Percentiles rank a stretch among this genome's conserved stretches.
Evolutionary conservation across 2,888 invertebrate genomes (phyloP).

Genomic region (Harpagoxenus sublaevis): DNA sequence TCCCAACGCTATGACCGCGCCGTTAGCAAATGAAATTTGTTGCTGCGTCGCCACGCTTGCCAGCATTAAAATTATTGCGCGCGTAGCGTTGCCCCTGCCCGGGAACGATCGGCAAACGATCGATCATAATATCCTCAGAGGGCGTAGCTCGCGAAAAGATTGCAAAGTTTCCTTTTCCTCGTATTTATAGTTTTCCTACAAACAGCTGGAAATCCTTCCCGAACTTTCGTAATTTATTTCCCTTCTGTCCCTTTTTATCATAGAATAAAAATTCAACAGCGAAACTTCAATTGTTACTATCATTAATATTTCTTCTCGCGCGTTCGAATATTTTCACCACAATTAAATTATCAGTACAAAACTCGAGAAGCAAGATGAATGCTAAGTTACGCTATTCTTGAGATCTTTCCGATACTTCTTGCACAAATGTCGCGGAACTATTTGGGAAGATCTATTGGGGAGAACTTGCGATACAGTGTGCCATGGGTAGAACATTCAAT

Average conservation of each 20-base stretch:
- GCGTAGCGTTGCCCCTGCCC: constrained; percentile 19
- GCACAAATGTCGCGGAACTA: not conserved
- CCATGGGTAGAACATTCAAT: not conserved
- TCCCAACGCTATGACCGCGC: constrained; percentile 44
- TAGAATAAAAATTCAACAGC: not conserved
- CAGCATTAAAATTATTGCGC: constrained; percentile 57
- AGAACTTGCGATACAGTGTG: constrained; percentile 18
- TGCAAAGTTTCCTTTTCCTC: constrained; percentile 6
- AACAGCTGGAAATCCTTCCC: constrained; percentile 6
- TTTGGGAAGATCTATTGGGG: not conserved
- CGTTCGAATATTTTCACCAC: not conserved
- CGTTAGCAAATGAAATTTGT: constrained; percentile 59
- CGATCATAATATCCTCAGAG: constrained; percentile 41
- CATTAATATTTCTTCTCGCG: constrained; percentile 8
- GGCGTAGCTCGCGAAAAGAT: constrained; percentile 35
- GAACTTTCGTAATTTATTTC: constrained; percentile 4
- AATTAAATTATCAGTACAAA: not conserved
- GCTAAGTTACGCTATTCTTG: not conserved
- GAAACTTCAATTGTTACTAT: not conserved
- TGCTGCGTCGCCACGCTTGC: constrained; percentile 49
- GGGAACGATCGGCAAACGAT: constrained; percentile 39
- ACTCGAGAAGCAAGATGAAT: not conserved
- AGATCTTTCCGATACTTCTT: not conserved
- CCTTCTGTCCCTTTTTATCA: not conserved
- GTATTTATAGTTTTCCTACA: constrained; percentile 15